Conservation (phyloP, 2,888 invertebrate genomes). For the Lithophane ornitopus region DNA sequence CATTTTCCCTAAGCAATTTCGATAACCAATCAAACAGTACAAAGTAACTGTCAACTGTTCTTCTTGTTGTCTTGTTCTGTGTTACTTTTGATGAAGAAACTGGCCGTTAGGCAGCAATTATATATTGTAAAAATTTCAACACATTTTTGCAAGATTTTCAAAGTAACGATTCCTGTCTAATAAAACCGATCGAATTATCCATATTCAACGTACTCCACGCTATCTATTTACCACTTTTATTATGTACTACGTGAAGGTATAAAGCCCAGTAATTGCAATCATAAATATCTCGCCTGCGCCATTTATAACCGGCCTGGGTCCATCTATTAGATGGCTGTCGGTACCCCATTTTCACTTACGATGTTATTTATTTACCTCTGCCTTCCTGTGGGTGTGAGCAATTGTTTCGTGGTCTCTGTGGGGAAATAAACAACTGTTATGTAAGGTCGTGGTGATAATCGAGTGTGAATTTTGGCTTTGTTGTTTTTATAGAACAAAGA, state of each 20-base stretch:
- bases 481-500: background rate
- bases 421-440: constrained; percentile 62
- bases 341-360: constrained; percentile 79
- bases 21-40: too few relatives aligned
- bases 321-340: constrained; percentile 81
- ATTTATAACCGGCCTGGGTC: constrained; percentile 79
- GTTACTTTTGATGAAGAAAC: too few relatives aligned
- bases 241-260: constrained; percentile 63
- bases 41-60: too few relatives aligned
- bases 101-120: too few relatives aligned
- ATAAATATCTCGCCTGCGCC: constrained; percentile 82
- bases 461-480: background rate
- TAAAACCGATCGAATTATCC: constrained; percentile 23
- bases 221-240: constrained; percentile 58
- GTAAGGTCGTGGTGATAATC: constrained; percentile 7
- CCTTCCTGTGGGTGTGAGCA: constrained; percentile 72
- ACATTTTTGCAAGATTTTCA: constrained; percentile 1
- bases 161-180: background rate
- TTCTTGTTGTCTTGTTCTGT: too few relatives aligned
- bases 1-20: too few relatives aligned
- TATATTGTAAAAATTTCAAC: background rate
- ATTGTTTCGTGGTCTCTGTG: constrained; percentile 61
- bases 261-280: constrained; percentile 82
- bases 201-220: constrained; percentile 20
- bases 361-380: constrained; percentile 71